Percentiles rank a stretch among this genome's conserved stretches.
phyloP scores from a whole-genome alignment of 2,113 vertebrate species.

The Elgaria multicarinata region DNA sequence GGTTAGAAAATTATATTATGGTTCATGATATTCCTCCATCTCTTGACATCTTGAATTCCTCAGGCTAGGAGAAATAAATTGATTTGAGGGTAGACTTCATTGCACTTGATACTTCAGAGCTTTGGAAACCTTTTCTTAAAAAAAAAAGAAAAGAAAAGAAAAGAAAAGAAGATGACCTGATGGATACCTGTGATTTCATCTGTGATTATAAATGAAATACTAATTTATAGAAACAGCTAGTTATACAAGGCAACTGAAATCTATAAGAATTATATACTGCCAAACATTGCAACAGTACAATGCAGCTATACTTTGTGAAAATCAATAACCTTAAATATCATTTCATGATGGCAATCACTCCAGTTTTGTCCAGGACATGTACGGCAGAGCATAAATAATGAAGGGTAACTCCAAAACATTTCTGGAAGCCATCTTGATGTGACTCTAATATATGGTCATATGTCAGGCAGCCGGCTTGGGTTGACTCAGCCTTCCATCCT shows the following conservation, averaged over 20 bases:
- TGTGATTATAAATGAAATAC: constrained; percentile 48
- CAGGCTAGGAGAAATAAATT: constrained; percentile 62
- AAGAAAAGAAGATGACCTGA: background rate
- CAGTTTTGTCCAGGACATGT: too few relatives aligned
- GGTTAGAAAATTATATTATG: constrained; percentile 62
- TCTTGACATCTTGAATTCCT: constrained; percentile 65
- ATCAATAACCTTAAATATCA: background rate
- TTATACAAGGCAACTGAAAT: background rate
- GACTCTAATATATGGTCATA: too few relatives aligned
- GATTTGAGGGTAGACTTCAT: constrained; percentile 53
- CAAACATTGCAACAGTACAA: background rate
- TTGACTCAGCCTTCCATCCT: too few relatives aligned
- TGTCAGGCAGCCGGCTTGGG: too few relatives aligned
- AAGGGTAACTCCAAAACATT: background rate
- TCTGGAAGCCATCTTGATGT: background rate
- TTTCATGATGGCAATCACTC: background rate
- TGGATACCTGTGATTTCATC: constrained; percentile 54
- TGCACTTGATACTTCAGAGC: constrained; percentile 59
- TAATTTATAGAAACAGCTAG: background rate
- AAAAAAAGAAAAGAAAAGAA: background rate
- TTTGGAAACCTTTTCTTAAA: constrained; percentile 50
- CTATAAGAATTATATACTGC: background rate
- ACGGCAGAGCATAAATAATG: too few relatives aligned
- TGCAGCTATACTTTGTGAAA: background rate
- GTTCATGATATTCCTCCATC: constrained; percentile 64